Conservation (phyloP, 1,140 invertebrate genomes). For the Penaeus chinensis region DNA sequence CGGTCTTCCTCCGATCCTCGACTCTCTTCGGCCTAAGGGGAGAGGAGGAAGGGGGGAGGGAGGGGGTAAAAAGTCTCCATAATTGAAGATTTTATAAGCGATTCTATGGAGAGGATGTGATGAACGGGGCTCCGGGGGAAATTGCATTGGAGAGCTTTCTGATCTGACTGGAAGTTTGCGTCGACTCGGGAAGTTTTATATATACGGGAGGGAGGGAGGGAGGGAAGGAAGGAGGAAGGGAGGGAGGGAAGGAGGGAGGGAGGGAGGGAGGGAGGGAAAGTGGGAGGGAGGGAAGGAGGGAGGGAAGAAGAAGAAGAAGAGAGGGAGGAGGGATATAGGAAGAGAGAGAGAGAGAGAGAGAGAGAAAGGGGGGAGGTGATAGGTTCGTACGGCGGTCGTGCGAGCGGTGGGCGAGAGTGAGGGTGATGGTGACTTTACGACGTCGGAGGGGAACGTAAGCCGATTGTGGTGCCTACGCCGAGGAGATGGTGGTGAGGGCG, state of each 20-base stretch:
- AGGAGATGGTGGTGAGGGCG: not conserved
- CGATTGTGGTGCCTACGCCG: slow-evolving; percentile 53
- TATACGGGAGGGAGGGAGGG: not conserved
- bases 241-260: not conserved
- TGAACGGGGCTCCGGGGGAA: no score
- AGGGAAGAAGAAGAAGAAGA: no score
- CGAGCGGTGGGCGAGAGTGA: slow-evolving; percentile 20
- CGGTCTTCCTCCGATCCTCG: not conserved
- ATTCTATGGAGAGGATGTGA: no score
- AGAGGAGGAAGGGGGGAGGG: not conserved
- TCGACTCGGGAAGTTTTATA: no score
- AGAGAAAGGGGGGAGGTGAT: not conserved
- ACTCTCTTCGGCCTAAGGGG: no score
- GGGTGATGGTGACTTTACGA: slow-evolving; percentile 48
- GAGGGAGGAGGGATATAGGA: not conserved
- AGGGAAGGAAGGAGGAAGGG: no score
- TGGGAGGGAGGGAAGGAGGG: no score
- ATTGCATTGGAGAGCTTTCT: no score
- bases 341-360: not conserved
- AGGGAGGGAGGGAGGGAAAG: not conserved
- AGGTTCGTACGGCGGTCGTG: slow-evolving; percentile 12
- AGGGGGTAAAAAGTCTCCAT: not conserved
- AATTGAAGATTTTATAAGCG: no score
- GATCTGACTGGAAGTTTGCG: no score
- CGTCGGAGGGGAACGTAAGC: slow-evolving; percentile 46